Percentiles rank a stretch among this genome's conserved stretches.
Evolutionary conservation across 2,888 invertebrate species (phyloP).

Genomic region (Mallateleia sp.): DNA sequence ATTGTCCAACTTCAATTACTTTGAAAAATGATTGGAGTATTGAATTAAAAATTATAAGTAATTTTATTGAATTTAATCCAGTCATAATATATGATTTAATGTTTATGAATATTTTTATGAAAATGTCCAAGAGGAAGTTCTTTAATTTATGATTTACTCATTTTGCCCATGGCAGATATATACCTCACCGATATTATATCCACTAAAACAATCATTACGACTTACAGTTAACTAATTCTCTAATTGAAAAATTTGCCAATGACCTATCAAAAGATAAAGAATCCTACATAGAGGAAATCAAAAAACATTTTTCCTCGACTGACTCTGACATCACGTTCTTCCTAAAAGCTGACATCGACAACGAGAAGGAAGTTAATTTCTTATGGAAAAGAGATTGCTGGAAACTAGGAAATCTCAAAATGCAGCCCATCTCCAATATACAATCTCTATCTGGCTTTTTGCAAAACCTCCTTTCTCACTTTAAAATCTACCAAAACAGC

Average conservation of each 20-base stretch:
- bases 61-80: no score
- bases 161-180: no score
- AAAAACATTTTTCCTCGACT: background rate
- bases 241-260: slow-evolving; percentile 35
- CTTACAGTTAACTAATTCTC: slow-evolving; percentile 32
- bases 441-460: slow-evolving; percentile 20
- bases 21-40: no score
- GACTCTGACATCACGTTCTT: slow-evolving; percentile 26
- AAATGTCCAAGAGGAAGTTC: no score
- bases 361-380: background rate
- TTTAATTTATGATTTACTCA: no score
- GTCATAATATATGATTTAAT: no score
- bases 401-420: slow-evolving; percentile 39
- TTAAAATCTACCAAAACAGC: slow-evolving; percentile 35
- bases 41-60: no score
- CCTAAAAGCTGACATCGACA: background rate
- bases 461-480: slow-evolving; percentile 2
- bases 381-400: slow-evolving; percentile 51
- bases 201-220: background rate
- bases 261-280: slow-evolving; percentile 30
- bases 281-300: slow-evolving; percentile 51
- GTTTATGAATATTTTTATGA: no score
- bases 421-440: slow-evolving; percentile 9
- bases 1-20: no score
- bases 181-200: no score